Base-by-base conservation (phyloP, 2,888 invertebrate species). In the Exocentrus adspersus region DNA sequence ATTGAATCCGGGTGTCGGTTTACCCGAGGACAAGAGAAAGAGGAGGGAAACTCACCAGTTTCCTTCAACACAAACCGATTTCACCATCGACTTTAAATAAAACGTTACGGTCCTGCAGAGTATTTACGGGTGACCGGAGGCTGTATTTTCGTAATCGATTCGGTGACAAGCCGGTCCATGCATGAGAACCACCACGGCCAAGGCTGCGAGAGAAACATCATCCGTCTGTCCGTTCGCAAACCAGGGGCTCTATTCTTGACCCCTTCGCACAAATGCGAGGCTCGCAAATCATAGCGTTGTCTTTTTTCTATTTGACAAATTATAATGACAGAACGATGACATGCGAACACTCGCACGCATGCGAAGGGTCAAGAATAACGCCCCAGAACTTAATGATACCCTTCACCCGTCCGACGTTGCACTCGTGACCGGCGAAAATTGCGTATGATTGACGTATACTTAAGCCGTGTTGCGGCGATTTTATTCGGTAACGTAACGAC, bases 131-230 rank as follows among this genome's bases (percentile, higher is more conserved):
- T n/a, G n/a, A n/a, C n/a, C n/a, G n/a, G n/a, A n/a, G n/a, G n/a
- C n/a, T n/a, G n/a, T n/a, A n/a, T 53, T 53, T 41, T 41, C 12
- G 41, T 53, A 53, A 41, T 53, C 53, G 53, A 41, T 41, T 20
- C 19, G 52, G 41, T 53, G 53, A 53, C 53, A 53, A 42, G 53
- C 37, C 37, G 12, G 37, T n/a, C n/a, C n/a, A n/a, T n/a, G n/a
- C 37, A 37, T 37, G 37, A 37, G 37, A 37, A 37, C 37, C 3
- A 12, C 37, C 37, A 12, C 37, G 37, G 37, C 37, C 37, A 37
- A n/a, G 3, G 37, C 37, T 37, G 37, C 37, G 24, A 24, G 7
- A 24, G n/a, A n/a, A n/a, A n/a, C n/a, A n/a, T n/a, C n/a, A n/a
- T n/a, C n/a, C 24, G 24, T 24, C 24, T 3, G 24, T 24, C 24